Conservation (phyloP, 2,797 vertebrate species). For the Sebastes hopkinsi region DNA sequence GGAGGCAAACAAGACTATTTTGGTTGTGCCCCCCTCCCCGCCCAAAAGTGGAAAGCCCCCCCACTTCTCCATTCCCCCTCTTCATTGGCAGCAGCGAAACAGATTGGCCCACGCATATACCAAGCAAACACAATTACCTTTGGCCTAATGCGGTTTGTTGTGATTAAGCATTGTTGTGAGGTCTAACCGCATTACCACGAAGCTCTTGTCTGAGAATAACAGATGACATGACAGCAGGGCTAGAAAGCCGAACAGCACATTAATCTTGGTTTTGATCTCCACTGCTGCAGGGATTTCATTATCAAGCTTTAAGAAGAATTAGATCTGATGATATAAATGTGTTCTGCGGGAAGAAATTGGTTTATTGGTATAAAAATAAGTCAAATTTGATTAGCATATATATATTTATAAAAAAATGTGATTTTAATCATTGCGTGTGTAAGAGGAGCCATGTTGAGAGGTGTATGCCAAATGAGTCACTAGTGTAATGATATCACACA, state of each 20-base stretch:
- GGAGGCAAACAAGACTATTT: constrained; percentile 85
- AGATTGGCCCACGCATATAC: constrained; percentile 75
- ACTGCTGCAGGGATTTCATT: constrained; percentile 72
- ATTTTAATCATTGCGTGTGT: constrained; percentile 31
- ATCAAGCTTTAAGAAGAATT: constrained; percentile 65
- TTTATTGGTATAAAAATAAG: constrained; percentile 43
- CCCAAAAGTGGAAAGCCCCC: constrained; percentile 49
- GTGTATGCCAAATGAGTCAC: constrained; percentile 61
- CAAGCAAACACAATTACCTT: constrained; percentile 82
- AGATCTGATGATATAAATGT: constrained; percentile 59
- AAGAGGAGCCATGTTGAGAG: constrained; percentile 40
- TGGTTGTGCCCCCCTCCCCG: constrained; percentile 36
- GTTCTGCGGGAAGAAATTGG: constrained; percentile 35
- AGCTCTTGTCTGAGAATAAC: constrained; percentile 78
- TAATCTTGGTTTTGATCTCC: constrained; percentile 73
- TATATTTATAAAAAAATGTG: neutral
- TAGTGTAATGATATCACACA: constrained; percentile 56
- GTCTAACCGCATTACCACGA: constrained; percentile 78
- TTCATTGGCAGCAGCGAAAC: constrained; percentile 72
- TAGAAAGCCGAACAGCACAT: constrained; percentile 66
- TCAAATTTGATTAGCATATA: constrained; percentile 23
- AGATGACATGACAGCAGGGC: constrained; percentile 79
- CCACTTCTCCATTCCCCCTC: constrained; percentile 45
- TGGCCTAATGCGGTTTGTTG: constrained; percentile 80
- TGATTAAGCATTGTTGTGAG: constrained; percentile 82